Base-by-base conservation (phyloP, 2,113 vertebrate species). In the Pogonocichla stellata region DNA sequence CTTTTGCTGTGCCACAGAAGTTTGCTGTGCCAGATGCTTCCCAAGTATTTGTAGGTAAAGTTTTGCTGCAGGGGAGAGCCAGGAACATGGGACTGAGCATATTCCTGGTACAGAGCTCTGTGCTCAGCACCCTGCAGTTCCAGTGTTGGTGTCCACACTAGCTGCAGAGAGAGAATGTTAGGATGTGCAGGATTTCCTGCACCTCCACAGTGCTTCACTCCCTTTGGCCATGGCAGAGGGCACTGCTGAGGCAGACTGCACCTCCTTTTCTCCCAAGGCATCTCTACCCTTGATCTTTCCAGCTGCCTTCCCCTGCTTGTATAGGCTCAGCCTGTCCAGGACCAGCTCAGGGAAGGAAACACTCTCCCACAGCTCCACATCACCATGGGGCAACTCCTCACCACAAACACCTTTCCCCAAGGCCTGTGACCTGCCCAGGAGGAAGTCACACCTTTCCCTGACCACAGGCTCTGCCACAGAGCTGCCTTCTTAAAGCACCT, bases 151-250 rank as follows among this genome's bases (percentile, higher is more conserved):
- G 74, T 13, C 51, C 69, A 40, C 65, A 14, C 0, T 7, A 45
- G 15, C 69, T 78, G 69, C 60, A 75, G 43, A 25, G 36, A 51
- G 20, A 42, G 5, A 29, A 19, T 38, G 14, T 9, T 1, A 26
- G 36, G 33, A 23, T 9, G 5, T 14, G 36, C 45, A 36, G 53
- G 36, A 19, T 60, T 67, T 48, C 74, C 87, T 87, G 84, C 38
- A 36, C 50, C 15, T 50, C 57, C 34, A 14, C 31, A 36, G 62
- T 11, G 31, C 58, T 80, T 56, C 26, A 22, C 1, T 4, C 38
- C 28, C 25, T 85, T 8, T 0, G 1, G 65, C 53, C 0, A 0
- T 64, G 60, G 43, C 24, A 60, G 28, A 64, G 29, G 12, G 15
- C 20, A 8, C 47, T 62, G 75, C 18, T 9, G 9, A 17, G 20